Evolutionary conservation across 2,888 invertebrate genomes (phyloP).

Genomic region (Diaperis boleti): DNA sequence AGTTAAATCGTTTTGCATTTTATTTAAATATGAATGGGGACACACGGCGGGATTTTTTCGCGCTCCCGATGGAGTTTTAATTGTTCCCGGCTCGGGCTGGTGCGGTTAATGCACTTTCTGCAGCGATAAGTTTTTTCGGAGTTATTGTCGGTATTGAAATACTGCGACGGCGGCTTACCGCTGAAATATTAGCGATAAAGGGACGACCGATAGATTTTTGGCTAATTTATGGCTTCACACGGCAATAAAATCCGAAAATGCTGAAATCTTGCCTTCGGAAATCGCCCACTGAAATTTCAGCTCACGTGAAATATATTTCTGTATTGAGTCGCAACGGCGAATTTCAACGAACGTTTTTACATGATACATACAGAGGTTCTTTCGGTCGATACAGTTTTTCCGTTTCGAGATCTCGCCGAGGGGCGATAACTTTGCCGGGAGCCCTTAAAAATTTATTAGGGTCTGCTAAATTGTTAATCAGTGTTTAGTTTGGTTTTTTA

Average conservation of each 20-base stretch:
- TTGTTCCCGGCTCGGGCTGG: no score
- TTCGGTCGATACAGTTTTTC: no score
- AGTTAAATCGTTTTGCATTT: conserved; percentile 49
- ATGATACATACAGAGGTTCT: no score
- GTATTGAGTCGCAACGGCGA: conserved; percentile 5
- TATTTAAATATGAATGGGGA: conserved; percentile 44
- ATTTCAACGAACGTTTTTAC: conserved; percentile 5
- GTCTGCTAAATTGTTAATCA: no score
- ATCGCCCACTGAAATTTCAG: conserved; percentile 12
- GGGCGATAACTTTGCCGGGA: no score
- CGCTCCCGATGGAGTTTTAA: no score
- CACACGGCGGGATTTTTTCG: not conserved
- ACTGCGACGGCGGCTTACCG: not conserved
- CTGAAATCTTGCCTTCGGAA: conserved; percentile 12
- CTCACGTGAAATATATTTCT: conserved; percentile 12
- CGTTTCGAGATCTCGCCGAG: no score
- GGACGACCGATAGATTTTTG: conserved; percentile 11
- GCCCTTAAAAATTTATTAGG: no score
- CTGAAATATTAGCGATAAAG: conserved; percentile 2
- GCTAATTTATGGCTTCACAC: conserved; percentile 2
- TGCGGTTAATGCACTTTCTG: no score
- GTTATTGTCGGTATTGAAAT: not conserved
- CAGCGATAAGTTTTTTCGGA: no score
- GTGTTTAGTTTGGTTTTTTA: no score
- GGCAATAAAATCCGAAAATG: conserved; percentile 11